Percentiles rank a stretch among this genome's conserved stretches.
These are phyloP conservation scores for Eupithecia centaureata DNA, from an alignment of 2,888 invertebrate species.

Conservation along the genomic window DNA sequence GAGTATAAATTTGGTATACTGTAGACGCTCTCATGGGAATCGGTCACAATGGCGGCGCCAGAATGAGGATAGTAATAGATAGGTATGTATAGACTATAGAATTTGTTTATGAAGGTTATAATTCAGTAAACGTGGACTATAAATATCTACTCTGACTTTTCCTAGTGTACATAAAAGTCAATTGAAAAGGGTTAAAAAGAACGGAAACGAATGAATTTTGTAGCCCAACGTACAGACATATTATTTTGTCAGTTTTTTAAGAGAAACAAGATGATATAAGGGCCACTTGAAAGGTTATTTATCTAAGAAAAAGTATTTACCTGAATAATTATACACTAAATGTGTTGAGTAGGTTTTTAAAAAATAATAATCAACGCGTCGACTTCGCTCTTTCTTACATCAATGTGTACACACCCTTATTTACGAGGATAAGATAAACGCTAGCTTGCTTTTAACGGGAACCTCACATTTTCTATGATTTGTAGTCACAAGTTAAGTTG, in stretches of 20 bases:
- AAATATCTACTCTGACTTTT: no score
- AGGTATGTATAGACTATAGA: neutral
- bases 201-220: no score
- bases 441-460: conserved; percentile 27
- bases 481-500: conserved; percentile 17
- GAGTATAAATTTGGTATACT: conserved; percentile 13
- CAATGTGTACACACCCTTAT: conserved; percentile 15
- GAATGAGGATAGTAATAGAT: neutral
- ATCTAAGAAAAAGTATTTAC: no score
- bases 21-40: conserved; percentile 27
- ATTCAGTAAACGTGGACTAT: no score
- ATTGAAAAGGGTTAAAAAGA: no score
- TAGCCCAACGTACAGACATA: neutral
- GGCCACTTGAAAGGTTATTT: no score
- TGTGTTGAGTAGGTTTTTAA: neutral
- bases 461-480: conserved; percentile 26
- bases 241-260: no score
- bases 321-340: neutral
- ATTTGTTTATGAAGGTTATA: neutral
- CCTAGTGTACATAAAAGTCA: no score
- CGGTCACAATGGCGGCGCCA: conserved; percentile 13
- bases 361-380: neutral
- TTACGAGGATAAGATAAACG: conserved; percentile 28
- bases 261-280: no score
- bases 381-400: neutral